Base-by-base conservation (phyloP, 2,113 vertebrate genomes). In the Hypocryptadius cinnamomeus region DNA sequence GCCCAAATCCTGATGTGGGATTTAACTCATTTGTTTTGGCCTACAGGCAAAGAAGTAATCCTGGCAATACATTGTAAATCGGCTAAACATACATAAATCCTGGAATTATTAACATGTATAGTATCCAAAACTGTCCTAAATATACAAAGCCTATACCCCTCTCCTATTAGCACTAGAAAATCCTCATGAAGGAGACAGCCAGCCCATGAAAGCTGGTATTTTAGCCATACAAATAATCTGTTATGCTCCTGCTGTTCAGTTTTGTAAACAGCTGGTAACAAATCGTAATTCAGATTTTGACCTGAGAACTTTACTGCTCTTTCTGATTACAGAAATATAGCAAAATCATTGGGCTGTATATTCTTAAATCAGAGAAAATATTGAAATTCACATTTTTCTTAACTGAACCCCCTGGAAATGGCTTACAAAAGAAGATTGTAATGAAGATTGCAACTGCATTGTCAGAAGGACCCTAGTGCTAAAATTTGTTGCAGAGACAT, bases 231-330 rank as follows among this genome's bases (percentile, higher is more conserved):
- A 97, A 93, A 95, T 95, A 93, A 94, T 95, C 89, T 89, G 33
- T 93, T 95, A 73, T 64, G 68, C 64, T 97, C 95, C 90, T 97
- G 81, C 78, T 96, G 86, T 94, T 97, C 65, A 86, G 50, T 96
- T 98, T 96, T 96, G 91, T 97, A 97, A 97, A 97, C 92, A 96
- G 89, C 94, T 97, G 94, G 93, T 96, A 90, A 90, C 78, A 94
- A 97, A 97, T 92, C 90, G 85, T 93, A 96, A 94, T 93, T 96
- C 83, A 89, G 95, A 96, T 96, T 95, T 90, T 96, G 96, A 96
- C 92, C 87, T 94, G 79, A 92, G 82, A 92, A 96, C 47, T 92
- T 93, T 77, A 61, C 57, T 94, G 79, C 64, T 96, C 90, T 90
- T 96, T 90, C 74, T 96, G 70, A 85, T 94, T 95, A 66, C 37